These are phyloP conservation scores for Ditylenchus dipsaci DNA, from an alignment of 1,140 invertebrate species.

Conservation along the genomic window DNA sequence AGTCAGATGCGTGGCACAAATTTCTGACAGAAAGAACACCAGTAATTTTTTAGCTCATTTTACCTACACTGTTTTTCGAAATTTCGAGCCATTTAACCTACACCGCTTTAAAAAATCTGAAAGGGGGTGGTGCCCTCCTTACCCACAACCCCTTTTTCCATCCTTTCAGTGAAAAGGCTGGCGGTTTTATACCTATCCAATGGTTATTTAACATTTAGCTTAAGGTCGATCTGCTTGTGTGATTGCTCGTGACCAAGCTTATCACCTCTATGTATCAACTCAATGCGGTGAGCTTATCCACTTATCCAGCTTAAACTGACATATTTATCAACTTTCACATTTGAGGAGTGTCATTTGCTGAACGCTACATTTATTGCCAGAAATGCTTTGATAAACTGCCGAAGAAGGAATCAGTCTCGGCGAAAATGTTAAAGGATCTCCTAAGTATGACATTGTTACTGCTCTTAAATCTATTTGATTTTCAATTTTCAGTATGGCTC, in stretches of 20 bases:
- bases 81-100: too few relatives aligned
- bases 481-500: constrained; percentile 75
- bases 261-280: constrained; percentile 96
- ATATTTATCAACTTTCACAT: constrained; percentile 54
- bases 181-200: too few relatives aligned
- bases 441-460: constrained; percentile 67
- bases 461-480: background rate
- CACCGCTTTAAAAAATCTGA: too few relatives aligned
- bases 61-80: too few relatives aligned
- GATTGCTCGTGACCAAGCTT: constrained; percentile 93
- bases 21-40: too few relatives aligned
- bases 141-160: too few relatives aligned
- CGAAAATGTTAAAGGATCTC: constrained; percentile 87
- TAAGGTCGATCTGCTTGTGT: constrained; percentile 84
- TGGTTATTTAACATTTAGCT: too few relatives aligned
- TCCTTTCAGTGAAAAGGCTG: too few relatives aligned
- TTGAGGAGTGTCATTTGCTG: constrained; percentile 66
- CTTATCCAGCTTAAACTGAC: constrained; percentile 60
- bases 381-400: constrained; percentile 99
- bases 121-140: too few relatives aligned
- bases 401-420: constrained; percentile 89
- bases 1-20: too few relatives aligned
- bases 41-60: too few relatives aligned
- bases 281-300: too few relatives aligned
- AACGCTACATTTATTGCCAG: constrained; percentile 97